These are phyloP conservation scores for Tribolium madens DNA, from an alignment of 1,140 invertebrate genomes.

Conservation along the genomic window DNA sequence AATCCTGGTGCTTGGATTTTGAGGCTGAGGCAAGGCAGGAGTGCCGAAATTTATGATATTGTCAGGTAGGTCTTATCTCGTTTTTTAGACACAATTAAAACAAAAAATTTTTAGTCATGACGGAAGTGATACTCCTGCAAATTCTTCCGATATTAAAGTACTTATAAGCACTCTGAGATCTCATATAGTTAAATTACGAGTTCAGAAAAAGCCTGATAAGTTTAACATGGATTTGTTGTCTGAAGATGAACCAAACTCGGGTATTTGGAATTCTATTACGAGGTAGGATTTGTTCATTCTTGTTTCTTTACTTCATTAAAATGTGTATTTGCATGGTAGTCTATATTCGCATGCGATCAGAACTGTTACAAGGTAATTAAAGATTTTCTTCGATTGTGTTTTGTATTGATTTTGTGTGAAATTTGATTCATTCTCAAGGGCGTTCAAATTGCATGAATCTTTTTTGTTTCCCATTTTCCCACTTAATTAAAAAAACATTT, in stretches of 20 bases:
- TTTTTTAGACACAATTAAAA: constrained; percentile 12
- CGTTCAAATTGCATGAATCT: too few relatives aligned
- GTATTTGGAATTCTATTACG: constrained; percentile 95
- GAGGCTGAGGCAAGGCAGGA: constrained; percentile 88
- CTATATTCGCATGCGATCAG: constrained; percentile 47
- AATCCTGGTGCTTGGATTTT: constrained; percentile 97
- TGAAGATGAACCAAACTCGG: constrained; percentile 79
- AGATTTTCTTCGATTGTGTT: too few relatives aligned
- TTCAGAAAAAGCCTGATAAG: constrained; percentile 91
- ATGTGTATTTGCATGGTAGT: not conserved
- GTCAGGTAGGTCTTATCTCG: constrained; percentile 69
- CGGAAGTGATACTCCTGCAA: constrained; percentile 77
- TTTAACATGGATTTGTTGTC: constrained; percentile 85
- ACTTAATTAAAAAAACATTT: too few relatives aligned
- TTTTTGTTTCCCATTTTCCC: too few relatives aligned
- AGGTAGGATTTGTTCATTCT: constrained; percentile 70
- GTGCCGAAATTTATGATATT: constrained; percentile 93
- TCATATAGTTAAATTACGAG: constrained; percentile 91
- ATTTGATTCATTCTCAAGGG: too few relatives aligned
- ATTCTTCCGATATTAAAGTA: constrained; percentile 82
- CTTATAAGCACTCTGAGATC: constrained; percentile 90
- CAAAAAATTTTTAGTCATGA: constrained; percentile 73
- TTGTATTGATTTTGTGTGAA: too few relatives aligned
- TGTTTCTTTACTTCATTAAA: not conserved
- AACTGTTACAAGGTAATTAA: constrained; percentile 16